These are phyloP conservation scores for Limulus polyphemus DNA, from an alignment of 2,888 invertebrate genomes.

Conservation along the genomic window DNA sequence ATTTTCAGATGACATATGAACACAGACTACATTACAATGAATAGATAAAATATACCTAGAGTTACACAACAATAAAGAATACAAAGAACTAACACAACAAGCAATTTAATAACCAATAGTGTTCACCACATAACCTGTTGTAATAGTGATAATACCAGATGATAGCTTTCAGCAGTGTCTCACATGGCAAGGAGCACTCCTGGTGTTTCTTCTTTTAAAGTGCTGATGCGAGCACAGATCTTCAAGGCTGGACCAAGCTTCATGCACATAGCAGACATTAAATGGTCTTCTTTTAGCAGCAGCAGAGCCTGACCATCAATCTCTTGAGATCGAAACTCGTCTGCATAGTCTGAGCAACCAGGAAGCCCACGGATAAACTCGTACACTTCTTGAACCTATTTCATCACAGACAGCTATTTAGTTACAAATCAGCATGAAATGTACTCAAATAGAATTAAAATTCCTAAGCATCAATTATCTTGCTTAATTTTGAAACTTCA, in stretches of 20 bases:
- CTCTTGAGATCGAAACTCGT: constrained; percentile 87
- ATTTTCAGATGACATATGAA: no score
- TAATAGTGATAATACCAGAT: no score
- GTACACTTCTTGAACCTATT: constrained; percentile 67
- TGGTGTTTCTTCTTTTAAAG: constrained; percentile 17
- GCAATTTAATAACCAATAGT: no score
- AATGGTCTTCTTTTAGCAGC: constrained; percentile 80
- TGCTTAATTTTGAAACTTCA: neutral
- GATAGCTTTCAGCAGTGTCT: no score
- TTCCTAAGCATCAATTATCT: neutral
- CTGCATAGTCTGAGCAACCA: constrained; percentile 82
- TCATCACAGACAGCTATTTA: constrained; percentile 14
- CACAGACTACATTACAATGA: no score
- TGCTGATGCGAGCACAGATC: constrained; percentile 71
- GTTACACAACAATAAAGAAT: no score
- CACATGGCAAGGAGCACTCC: no score
- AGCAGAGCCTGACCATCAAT: constrained; percentile 91
- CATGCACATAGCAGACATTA: constrained; percentile 88
- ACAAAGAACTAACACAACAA: no score
- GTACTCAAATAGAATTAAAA: neutral
- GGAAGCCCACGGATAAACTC: constrained; percentile 76
- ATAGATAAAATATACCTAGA: no score
- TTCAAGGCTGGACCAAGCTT: constrained; percentile 91
- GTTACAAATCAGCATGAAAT: constrained; percentile 2
- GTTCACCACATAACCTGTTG: no score